phyloP scores from a whole-genome alignment of 35 echinoderm and acorn worm genomes.

The Diadema setosum region DNA sequence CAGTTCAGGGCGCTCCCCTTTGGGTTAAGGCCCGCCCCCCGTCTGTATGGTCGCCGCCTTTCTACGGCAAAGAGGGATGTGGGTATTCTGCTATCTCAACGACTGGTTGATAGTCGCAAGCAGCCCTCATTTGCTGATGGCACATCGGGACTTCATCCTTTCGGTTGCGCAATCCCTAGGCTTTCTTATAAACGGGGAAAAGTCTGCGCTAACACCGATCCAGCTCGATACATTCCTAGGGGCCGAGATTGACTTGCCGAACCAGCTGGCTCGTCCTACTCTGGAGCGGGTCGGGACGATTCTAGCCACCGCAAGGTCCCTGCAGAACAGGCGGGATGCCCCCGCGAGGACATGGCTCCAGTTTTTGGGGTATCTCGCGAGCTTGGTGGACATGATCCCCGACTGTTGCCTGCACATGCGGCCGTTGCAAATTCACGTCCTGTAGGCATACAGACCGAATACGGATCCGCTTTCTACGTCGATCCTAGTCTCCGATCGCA shows the following conservation, averaged over 20 bases:
- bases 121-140: not conserved
- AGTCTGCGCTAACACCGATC: no score
- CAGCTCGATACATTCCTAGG: not conserved
- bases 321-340: not conserved
- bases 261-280: not conserved
- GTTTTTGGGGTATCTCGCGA: no score
- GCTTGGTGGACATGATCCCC: no score
- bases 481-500: no score
- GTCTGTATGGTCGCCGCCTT: not conserved
- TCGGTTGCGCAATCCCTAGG: not conserved
- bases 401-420: no score
- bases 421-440: no score
- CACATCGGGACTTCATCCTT: not conserved
- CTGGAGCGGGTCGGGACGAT: not conserved
- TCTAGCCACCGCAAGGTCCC: not conserved
- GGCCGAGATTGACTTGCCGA: not conserved
- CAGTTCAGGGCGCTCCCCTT: no score
- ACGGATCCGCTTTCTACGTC: not conserved
- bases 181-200: not conserved
- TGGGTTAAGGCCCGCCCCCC: not conserved
- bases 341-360: not conserved
- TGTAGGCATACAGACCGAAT: not conserved
- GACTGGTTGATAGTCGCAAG: not conserved
- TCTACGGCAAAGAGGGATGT: not conserved
- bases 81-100: not conserved